phyloP scores from a whole-genome alignment of 2,113 vertebrate species.

The Notarius lentiginosus region DNA sequence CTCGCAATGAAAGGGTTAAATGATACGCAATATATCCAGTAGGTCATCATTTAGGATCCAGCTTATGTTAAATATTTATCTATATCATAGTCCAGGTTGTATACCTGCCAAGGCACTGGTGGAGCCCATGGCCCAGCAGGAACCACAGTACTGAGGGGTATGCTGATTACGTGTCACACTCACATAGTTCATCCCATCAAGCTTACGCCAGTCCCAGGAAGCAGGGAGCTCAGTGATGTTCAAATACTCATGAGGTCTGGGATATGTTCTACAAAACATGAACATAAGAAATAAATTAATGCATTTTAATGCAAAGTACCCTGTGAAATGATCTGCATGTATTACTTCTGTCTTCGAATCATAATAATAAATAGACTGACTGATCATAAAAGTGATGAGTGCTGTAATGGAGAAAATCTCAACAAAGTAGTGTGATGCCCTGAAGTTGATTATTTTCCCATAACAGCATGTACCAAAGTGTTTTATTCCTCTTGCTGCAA shows the following conservation, averaged over 20 bases:
- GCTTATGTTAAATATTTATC: not conserved
- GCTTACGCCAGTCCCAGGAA: constrained; percentile 81
- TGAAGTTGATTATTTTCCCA: not conserved
- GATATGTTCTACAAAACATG: constrained; percentile 48
- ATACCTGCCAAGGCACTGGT: constrained; percentile 83
- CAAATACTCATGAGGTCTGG: constrained; percentile 78
- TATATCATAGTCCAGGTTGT: not conserved
- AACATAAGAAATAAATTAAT: not conserved
- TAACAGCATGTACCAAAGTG: not conserved
- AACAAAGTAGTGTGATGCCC: not conserved
- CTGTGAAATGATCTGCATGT: not conserved
- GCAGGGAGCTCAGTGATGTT: constrained; percentile 63
- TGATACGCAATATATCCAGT: not conserved
- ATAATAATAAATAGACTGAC: not conserved
- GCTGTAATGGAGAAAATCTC: not conserved
- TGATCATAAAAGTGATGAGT: not conserved
- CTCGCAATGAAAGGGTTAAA: not conserved
- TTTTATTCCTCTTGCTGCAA: not conserved
- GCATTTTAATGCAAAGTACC: not conserved
- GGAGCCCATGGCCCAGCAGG: constrained; percentile 85
- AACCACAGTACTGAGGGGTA: constrained; percentile 87
- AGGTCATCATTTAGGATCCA: not conserved
- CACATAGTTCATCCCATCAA: constrained; percentile 74
- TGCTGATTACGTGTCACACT: constrained; percentile 84
- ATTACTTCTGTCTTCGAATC: not conserved